phyloP scores from a whole-genome alignment of 1,140 invertebrate species.

The Vanessa tameamea region DNA sequence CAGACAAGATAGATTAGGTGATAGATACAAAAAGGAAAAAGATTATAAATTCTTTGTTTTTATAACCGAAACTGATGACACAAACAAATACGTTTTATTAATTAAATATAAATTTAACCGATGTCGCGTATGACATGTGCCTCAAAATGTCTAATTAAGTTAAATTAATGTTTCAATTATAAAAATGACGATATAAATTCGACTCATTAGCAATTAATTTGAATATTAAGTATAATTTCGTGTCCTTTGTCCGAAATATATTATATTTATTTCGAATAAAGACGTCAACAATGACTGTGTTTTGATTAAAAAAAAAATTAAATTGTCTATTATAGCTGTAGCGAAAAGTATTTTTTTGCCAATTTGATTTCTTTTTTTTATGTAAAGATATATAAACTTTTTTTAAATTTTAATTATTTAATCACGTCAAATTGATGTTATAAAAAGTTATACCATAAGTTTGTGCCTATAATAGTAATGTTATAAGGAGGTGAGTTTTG shows the following conservation, averaged over 20 bases:
- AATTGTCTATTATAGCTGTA: neutral
- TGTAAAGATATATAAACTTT: no score
- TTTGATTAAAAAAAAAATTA: neutral
- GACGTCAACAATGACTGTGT: neutral
- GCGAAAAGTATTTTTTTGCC: no score
- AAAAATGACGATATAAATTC: conserved; percentile 2
- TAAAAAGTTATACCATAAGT: no score
- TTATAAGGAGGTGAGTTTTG: no score
- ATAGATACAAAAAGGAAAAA: conserved; percentile 15
- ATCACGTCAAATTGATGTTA: no score
- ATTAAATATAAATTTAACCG: neutral
- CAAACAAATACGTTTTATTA: conserved; percentile 9
- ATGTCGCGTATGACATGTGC: conserved; percentile 3
- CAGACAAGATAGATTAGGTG: conserved; percentile 2
- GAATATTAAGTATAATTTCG: conserved; percentile 2
- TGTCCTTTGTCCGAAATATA: neutral
- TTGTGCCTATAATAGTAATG: no score
- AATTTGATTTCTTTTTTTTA: no score
- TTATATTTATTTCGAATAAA: conserved; percentile 4
- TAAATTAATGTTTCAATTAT: conserved; percentile 13
- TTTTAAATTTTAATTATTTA: no score
- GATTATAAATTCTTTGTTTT: conserved; percentile 4
- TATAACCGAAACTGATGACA: conserved; percentile 5
- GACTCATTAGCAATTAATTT: neutral
- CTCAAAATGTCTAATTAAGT: conserved; percentile 3